Base-by-base conservation (phyloP, 1,140 invertebrate species). In the Popillia japonica region DNA sequence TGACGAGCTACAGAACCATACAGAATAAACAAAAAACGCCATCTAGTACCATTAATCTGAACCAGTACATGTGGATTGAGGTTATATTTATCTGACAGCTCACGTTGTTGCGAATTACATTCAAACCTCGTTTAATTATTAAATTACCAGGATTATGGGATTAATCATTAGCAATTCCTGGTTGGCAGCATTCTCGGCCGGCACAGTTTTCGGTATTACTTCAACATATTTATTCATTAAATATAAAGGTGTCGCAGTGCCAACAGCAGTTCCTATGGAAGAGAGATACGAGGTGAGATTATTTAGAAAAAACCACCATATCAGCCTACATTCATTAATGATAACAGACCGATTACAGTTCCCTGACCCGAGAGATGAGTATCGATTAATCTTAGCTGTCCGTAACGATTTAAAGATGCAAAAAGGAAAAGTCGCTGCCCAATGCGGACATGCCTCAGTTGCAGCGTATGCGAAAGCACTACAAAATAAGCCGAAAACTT, bases 341-440 rank as follows among this genome's bases (percentile, higher is more conserved):
- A 20, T 10, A 27, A 55, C 27, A 72, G 22, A 9, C 3, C 11
- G 6, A 55, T 81, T 80, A 34, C 79, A 86, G 85, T 86, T 86
- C 81, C 83, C 83, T 42, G 83, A 84, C 73, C 81, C 81, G 2
- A 80, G 81, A 75, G 84, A 86, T 79, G 91, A 93, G 83, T 92
- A 91, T 78, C 97, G 96, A 89, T 87, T 98, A 86, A 93, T 97
- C 0, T 86, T 99, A 68, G 93, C 97, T 23, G 94, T 98, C 2
- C 89, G 96, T 84, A 96, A 92, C 84, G 96, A 99, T 86, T 88
- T 99, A 0, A 94, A 95, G 86, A 98, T 99, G 96, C 92, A 94
- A 20, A 98, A 96, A 90, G 97, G 97, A 14, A 98, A 98, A 90
- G 92, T 96, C 64, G 96, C 95, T 40, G 95, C 96, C 3, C 97